Evolutionary conservation across 2,888 invertebrate species (phyloP).

Genomic region (Pristionchus exspectatus): DNA sequence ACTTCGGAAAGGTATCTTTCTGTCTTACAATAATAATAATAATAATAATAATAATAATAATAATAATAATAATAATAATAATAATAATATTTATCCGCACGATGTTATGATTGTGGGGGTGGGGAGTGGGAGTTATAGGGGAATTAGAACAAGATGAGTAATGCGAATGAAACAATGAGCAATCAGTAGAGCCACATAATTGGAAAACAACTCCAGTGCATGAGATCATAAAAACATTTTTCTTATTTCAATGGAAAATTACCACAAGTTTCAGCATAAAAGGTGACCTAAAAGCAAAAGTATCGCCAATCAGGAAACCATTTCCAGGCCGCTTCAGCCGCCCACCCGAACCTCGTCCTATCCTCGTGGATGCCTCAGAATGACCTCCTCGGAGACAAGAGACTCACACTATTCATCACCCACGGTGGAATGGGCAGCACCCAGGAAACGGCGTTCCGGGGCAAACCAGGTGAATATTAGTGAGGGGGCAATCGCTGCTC

Average conservation of each 20-base stretch:
- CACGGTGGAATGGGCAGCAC: conserved; percentile 47
- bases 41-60: background rate
- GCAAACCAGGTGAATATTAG: conserved; percentile 24
- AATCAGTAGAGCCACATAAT: too few relatives aligned
- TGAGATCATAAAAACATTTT: too few relatives aligned
- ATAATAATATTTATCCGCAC: too few relatives aligned
- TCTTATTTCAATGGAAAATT: too few relatives aligned
- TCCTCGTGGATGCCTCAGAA: conserved; percentile 29
- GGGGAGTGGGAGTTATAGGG: too few relatives aligned
- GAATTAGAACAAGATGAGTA: too few relatives aligned
- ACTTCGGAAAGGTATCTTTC: background rate
- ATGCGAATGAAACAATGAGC: too few relatives aligned
- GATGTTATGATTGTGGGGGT: too few relatives aligned
- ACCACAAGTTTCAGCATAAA: background rate
- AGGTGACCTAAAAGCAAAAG: background rate
- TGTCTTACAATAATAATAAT: background rate
- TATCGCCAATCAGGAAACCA: too few relatives aligned
- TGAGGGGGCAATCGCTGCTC: background rate
- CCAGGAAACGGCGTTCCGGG: conserved; percentile 16
- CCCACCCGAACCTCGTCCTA: background rate
- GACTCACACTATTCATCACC: conserved; percentile 15
- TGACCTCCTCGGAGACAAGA: background rate
- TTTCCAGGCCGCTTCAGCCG: background rate
- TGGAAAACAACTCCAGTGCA: too few relatives aligned
- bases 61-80: too few relatives aligned